phyloP scores from a whole-genome alignment of 2,888 invertebrate species.

The Drosophila borealis region DNA sequence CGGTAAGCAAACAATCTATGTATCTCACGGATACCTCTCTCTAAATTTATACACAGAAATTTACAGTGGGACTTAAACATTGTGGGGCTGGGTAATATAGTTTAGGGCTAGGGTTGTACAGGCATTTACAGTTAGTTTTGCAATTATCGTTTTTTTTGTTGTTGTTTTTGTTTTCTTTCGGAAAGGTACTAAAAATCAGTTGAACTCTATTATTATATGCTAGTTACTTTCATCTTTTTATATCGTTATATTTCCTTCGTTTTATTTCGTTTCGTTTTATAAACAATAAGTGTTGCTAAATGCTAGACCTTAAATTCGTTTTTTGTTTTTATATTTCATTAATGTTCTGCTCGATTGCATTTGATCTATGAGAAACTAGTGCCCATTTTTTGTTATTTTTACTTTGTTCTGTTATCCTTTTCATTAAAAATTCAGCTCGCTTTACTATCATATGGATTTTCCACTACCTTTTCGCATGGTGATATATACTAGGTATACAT shows the following conservation, averaged over 20 bases:
- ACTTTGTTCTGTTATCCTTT: conserved; percentile 15
- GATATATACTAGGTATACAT: conserved; percentile 58
- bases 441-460: conserved; percentile 60
- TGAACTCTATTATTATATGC: conserved; percentile 69
- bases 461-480: conserved; percentile 52
- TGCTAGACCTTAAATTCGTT: conserved; percentile 80
- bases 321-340: conserved; percentile 44
- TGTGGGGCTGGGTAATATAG: conserved; percentile 22
- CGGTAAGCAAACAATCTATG: conserved; percentile 59
- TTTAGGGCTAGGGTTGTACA: conserved; percentile 55
- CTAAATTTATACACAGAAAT: conserved; percentile 82
- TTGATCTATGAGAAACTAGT: conserved; percentile 60
- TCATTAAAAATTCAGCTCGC: conserved; percentile 73
- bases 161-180: conserved; percentile 39
- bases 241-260: conserved; percentile 24
- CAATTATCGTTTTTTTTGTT: conserved; percentile 16
- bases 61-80: conserved; percentile 69
- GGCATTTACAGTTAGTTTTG: conserved; percentile 69
- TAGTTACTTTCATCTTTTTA: conserved; percentile 46
- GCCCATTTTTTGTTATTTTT: conserved; percentile 22
- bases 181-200: conserved; percentile 81
- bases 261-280: conserved; percentile 65
- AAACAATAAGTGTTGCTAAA: conserved; percentile 78
- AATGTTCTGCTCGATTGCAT: conserved; percentile 52
- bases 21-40: conserved; percentile 56